phyloP scores from a whole-genome alignment of 2,797 vertebrate genomes.

The Clangula hyemalis region DNA sequence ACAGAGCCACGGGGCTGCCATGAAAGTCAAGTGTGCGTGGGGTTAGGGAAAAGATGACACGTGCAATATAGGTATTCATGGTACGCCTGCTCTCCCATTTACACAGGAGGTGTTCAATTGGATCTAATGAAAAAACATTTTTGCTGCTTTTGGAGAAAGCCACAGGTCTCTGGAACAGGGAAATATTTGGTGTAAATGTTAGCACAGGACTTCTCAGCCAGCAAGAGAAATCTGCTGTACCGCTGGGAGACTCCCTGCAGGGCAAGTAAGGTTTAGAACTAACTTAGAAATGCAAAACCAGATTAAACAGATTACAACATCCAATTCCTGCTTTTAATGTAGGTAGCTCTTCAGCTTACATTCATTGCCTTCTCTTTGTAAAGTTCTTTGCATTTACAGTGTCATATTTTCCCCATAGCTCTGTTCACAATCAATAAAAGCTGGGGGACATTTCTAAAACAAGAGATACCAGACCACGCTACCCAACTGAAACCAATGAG shows the following conservation, averaged over 20 bases:
- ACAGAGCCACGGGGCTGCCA: not conserved
- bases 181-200: not conserved
- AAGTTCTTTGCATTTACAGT: not conserved
- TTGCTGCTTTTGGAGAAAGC: not conserved
- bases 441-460: not conserved
- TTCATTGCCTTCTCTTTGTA: not conserved
- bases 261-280: not conserved
- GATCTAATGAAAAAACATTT: not conserved
- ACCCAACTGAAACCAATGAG: slow-evolving; percentile 3
- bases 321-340: not conserved
- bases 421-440: not conserved
- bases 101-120: not conserved
- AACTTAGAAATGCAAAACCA: not conserved
- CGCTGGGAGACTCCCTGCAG: not conserved
- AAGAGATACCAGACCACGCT: accelerated
- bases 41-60: not conserved
- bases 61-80: not conserved
- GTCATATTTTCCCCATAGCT: not conserved
- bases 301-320: not conserved
- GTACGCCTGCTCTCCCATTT: not conserved
- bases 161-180: not conserved
- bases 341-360: not conserved
- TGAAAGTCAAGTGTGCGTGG: not conserved
- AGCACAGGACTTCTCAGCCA: not conserved
- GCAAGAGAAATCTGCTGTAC: not conserved